These are phyloP conservation scores for Apistogramma diplotaenia DNA, from an alignment of 2,113 vertebrate genomes.

Conservation along the genomic window DNA sequence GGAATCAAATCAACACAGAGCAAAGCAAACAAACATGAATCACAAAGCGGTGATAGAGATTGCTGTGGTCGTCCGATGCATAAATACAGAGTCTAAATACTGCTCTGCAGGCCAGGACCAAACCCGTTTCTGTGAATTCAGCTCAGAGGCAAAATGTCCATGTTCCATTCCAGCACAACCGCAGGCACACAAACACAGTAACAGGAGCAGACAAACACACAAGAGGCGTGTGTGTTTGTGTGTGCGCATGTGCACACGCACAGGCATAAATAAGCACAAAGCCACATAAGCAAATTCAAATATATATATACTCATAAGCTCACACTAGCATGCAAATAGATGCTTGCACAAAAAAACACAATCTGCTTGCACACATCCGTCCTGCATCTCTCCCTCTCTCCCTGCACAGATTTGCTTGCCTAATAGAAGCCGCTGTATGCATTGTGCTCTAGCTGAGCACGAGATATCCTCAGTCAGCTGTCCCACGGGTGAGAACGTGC, in stretches of 20 bases:
- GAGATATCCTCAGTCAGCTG: constrained; percentile 39
- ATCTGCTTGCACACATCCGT: constrained; percentile 9
- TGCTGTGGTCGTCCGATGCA: constrained; percentile 67
- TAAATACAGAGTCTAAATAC: constrained; percentile 75
- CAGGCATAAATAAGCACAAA: constrained; percentile 67
- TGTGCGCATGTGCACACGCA: constrained; percentile 49
- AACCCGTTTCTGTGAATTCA: constrained; percentile 71
- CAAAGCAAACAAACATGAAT: constrained; percentile 76
- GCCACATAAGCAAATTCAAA: constrained; percentile 68
- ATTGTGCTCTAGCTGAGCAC: constrained; percentile 34
- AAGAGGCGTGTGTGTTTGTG: constrained; percentile 39
- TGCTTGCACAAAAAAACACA: constrained; percentile 10
- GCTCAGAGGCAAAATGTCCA: constrained; percentile 68
- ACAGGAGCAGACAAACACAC: constrained; percentile 66
- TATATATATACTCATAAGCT: constrained; percentile 41
- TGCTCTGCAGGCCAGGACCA: constrained; percentile 62
- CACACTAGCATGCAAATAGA: constrained; percentile 47
- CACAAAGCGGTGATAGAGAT: constrained; percentile 68
- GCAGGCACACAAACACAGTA: constrained; percentile 69
- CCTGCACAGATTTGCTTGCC: constrained; percentile 8
- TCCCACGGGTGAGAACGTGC: constrained; percentile 41
- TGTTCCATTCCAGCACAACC: constrained; percentile 72
- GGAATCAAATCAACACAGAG: constrained; percentile 58
- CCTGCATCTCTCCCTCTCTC: not conserved
- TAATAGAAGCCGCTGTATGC: constrained; percentile 27